Conservation (phyloP, 1,140 invertebrate genomes). For the Atopsyche davidsoni region DNA sequence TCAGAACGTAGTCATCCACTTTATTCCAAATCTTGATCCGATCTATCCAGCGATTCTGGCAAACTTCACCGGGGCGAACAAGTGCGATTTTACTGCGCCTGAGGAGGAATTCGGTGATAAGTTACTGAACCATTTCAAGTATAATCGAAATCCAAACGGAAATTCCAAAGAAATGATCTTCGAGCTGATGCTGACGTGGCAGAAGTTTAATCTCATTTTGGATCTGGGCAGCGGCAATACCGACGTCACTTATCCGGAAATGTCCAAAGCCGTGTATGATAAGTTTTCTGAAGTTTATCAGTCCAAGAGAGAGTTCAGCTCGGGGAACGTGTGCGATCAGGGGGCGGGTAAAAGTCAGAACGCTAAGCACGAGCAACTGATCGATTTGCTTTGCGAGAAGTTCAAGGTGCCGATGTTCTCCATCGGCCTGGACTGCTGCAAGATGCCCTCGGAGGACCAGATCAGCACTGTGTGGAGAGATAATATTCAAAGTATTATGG, state of each 20-base stretch:
- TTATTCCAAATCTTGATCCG: constrained; percentile 66
- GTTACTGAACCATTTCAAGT: constrained; percentile 44
- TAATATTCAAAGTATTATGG: constrained; percentile 64
- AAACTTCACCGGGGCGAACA: constrained; percentile 35
- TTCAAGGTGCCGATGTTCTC: constrained; percentile 54
- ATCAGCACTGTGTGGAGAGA: constrained; percentile 70
- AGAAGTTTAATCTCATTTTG: constrained; percentile 56
- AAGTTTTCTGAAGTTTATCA: constrained; percentile 46
- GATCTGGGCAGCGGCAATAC: constrained; percentile 58
- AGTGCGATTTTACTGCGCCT: constrained; percentile 42
- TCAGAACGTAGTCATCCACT: constrained; percentile 66
- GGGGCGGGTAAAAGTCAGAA: constrained; percentile 29
- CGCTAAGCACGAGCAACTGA: constrained; percentile 40
- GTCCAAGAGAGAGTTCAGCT: constrained; percentile 33
- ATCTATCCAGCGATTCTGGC: constrained; percentile 47
- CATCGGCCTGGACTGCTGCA: constrained; percentile 66
- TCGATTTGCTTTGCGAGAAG: constrained; percentile 52
- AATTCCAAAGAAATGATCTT: constrained; percentile 51
- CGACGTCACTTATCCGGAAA: constrained; percentile 49
- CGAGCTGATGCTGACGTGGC: constrained; percentile 48
- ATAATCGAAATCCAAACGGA: constrained; percentile 35
- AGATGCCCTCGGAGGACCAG: constrained; percentile 60
- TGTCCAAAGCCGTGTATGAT: constrained; percentile 45
- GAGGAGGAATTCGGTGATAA: constrained; percentile 54
- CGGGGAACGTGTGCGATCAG: constrained; percentile 24